phyloP scores from a whole-genome alignment of 2,888 invertebrate genomes.

The Phortica okadai region DNA sequence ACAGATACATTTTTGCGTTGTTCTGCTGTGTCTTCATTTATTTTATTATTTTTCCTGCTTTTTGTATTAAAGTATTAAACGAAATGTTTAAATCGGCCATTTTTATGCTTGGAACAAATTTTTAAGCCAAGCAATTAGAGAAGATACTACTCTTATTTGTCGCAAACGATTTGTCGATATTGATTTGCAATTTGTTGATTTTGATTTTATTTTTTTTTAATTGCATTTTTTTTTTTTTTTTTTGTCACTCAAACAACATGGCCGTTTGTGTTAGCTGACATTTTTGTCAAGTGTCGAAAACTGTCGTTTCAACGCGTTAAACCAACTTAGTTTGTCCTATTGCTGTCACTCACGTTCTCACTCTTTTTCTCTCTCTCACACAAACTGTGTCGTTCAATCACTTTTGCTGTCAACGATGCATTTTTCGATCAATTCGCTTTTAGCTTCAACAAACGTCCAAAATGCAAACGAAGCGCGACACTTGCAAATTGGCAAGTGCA shows the following conservation, averaged over 20 bases:
- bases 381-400: too few relatives aligned
- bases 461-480: slow-evolving; percentile 25
- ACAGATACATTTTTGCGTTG: not conserved
- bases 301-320: not conserved
- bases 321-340: not conserved
- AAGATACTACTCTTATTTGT: not conserved
- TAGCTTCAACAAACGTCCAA: slow-evolving; percentile 1
- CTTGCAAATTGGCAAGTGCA: slow-evolving; percentile 25
- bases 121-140: not conserved
- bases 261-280: not conserved
- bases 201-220: not conserved
- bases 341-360: not conserved
- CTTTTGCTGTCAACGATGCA: not conserved
- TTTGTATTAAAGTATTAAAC: not conserved
- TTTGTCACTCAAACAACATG: not conserved
- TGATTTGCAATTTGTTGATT: not conserved
- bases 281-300: not conserved
- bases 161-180: not conserved
- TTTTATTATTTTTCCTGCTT: not conserved
- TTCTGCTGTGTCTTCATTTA: not conserved
- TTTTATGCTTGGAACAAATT: too few relatives aligned
- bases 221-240: too few relatives aligned
- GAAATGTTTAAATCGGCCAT: too few relatives aligned
- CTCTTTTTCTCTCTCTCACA: not conserved
- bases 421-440: not conserved